A percentile compares a stretch with the other conserved stretches of the same genome.
These are phyloP conservation scores for Taurulus bubalis DNA, from an alignment of 2,113 vertebrate species.

Conservation along the genomic window DNA sequence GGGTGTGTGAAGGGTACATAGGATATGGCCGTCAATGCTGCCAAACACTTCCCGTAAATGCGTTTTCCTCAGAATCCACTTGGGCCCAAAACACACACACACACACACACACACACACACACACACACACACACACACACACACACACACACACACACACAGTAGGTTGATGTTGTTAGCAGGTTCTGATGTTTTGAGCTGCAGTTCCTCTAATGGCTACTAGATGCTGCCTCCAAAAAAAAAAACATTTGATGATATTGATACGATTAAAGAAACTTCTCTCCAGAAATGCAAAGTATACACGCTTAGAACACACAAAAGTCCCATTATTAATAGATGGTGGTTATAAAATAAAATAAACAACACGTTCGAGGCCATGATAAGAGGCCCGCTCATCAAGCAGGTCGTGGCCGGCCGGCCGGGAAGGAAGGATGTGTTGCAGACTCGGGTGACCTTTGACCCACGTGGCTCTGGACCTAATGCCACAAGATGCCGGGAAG, in stretches of 20 bases:
- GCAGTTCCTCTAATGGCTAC: neutral
- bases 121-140: slow-evolving; percentile 1
- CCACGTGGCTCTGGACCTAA: slow-evolving; percentile 44
- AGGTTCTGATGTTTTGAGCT: neutral
- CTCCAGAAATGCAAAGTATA: neutral
- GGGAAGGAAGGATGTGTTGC: slow-evolving; percentile 67
- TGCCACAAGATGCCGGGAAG: slow-evolving; percentile 60
- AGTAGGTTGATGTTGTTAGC: neutral
- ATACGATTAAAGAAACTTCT: neutral
- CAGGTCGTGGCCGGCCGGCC: slow-evolving; percentile 17
- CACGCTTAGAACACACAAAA: too few species aligned
- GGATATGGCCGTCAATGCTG: slow-evolving; percentile 21
- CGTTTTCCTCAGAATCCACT: slow-evolving; percentile 15
- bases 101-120: slow-evolving; percentile 9
- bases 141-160: slow-evolving; percentile 1
- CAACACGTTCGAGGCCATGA: neutral
- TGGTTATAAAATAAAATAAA: neutral
- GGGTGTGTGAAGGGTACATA: slow-evolving; percentile 14
- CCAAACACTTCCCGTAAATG: slow-evolving; percentile 58
- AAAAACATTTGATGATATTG: too few species aligned
- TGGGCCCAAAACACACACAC: neutral
- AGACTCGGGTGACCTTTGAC: slow-evolving; percentile 53
- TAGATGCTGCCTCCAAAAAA: neutral
- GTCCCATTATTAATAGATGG: neutral
- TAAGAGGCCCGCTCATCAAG: slow-evolving; percentile 26